Evolutionary conservation across 2,888 invertebrate species (phyloP), one percentile per base, ranked within the genome.

Genomic region (Lucinisca nassula): DNA sequence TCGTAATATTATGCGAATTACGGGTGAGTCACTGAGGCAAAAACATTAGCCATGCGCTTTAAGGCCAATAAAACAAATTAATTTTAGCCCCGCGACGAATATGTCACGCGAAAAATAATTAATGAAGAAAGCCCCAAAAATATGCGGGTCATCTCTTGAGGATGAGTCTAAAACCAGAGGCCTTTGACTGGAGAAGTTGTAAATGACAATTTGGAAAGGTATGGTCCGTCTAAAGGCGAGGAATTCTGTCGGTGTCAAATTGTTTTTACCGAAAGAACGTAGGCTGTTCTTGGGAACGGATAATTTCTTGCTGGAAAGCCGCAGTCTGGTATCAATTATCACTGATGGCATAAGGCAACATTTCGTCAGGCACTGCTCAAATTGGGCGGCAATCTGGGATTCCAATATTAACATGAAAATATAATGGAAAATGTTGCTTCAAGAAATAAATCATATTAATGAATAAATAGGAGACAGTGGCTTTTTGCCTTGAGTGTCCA

Each of bases 111-210:
- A 12, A 67, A 17, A 35, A 67, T 67, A 32, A 67, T 67, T 67
- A 67, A 32, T 67, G 35, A 35, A 67, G 35, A 67, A 30, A 67
- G 17, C 24, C 24, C 6, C 6, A 67, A 67, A 67, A 67, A 27
- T 67, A 67, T 67, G 67, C 67, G 32, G 67, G 67, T 67, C 67
- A 67, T 67, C 67, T 35, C 67, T 67, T 67, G 67, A 67, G 67
- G 35, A 45, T n/a, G n/a, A n/a, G n/a, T n/a, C n/a, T n/a, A n/a
- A n/a, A n/a, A n/a, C n/a, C n/a, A n/a, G n/a, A n/a, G n/a, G n/a
- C n/a, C n/a, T n/a, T n/a, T n/a, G n/a, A n/a, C n/a, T n/a, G n/a
- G n/a, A n/a, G n/a, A n/a, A n/a, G n/a, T n/a, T n/a, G n/a, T n/a
- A n/a, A n/a, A n/a, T n/a, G n/a, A n/a, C n/a, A n/a, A n/a, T n/a